Evolutionary conservation across 1,140 invertebrate species (phyloP).

Genomic region (Leptopilina clavipes): DNA sequence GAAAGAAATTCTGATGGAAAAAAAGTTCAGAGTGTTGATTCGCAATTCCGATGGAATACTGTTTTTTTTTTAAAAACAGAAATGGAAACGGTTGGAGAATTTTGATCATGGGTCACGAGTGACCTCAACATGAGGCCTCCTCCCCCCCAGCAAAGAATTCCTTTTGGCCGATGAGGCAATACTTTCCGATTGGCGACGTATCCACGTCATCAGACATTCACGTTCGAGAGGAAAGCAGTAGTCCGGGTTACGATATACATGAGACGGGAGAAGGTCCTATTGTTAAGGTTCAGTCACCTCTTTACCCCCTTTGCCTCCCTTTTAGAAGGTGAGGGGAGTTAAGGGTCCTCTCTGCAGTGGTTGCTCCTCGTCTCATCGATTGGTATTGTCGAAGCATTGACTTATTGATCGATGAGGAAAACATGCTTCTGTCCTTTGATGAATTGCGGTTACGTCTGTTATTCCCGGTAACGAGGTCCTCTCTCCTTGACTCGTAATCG

Average conservation of each 20-base stretch:
- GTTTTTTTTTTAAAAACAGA: background rate
- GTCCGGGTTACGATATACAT: background rate
- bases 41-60: background rate
- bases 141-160: too few relatives aligned
- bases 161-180: background rate
- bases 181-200: background rate
- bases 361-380: conserved; percentile 58
- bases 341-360: conserved; percentile 46
- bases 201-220: conserved; percentile 34
- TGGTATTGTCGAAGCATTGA: conserved; percentile 66
- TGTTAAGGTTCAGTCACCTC: conserved; percentile 49
- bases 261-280: conserved; percentile 33
- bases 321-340: background rate
- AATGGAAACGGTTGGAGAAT: background rate
- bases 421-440: conserved; percentile 58
- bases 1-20: too few relatives aligned
- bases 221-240: conserved; percentile 41
- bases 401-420: conserved; percentile 62
- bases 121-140: background rate
- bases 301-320: too few relatives aligned
- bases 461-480: conserved; percentile 64
- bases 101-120: background rate
- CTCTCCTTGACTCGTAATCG: background rate
- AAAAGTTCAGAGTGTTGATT: background rate
- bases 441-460: conserved; percentile 67